Percentiles rank a stretch among this genome's conserved stretches.
Evolutionary conservation across 2,888 invertebrate species (phyloP).

Genomic region (Cordilura impudica): DNA sequence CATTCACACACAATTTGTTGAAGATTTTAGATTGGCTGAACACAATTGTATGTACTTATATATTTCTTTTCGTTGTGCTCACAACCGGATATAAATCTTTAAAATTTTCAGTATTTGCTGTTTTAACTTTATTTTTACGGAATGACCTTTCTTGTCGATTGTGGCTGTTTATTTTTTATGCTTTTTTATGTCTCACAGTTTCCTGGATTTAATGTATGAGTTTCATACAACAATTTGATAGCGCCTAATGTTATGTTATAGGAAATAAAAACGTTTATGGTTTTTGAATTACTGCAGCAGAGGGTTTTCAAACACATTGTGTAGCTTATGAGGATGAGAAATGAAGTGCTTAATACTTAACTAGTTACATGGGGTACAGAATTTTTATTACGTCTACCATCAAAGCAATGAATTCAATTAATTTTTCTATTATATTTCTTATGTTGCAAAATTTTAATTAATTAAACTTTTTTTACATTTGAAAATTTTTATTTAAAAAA

Average conservation of each 20-base stretch:
- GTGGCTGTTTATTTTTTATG: background rate
- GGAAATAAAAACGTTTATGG: slow-evolving; percentile 20
- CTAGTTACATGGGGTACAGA: no score
- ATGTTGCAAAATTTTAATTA: no score
- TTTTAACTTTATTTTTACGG: background rate
- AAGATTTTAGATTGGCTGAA: background rate
- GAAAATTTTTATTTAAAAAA: no score
- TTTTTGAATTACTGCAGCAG: slow-evolving; percentile 27
- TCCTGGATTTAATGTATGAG: slow-evolving; percentile 2
- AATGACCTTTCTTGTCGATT: background rate
- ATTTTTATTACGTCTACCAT: no score
- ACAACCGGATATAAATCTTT: background rate
- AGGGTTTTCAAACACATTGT: slow-evolving; percentile 11
- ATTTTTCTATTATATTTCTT: no score
- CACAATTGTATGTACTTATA: background rate
- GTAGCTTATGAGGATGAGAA: background rate
- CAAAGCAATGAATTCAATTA: no score
- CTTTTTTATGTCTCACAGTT: background rate
- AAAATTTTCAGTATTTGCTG: background rate
- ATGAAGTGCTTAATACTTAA: slow-evolving; percentile 6
- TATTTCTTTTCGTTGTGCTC: background rate
- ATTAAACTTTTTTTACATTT: no score
- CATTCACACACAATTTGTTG: slow-evolving; percentile 9
- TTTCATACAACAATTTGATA: slow-evolving; percentile 16
- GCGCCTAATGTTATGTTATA: slow-evolving; percentile 23